Evolutionary conservation across 2,888 invertebrate species (phyloP), one percentile per base, ranked within the genome.

Genomic region (Yponomeuta sedellus): DNA sequence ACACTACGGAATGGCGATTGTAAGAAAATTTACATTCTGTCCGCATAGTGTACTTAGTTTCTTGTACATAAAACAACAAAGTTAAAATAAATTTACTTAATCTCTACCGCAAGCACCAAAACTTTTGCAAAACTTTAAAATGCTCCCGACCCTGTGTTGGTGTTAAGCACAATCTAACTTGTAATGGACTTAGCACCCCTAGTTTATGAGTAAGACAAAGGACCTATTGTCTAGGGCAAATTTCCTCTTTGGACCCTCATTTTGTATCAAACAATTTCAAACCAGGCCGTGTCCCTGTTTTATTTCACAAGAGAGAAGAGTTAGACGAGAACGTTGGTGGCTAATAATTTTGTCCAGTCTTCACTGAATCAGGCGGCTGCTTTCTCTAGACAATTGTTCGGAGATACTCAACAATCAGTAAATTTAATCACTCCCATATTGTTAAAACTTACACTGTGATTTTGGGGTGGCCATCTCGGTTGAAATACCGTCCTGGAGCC

Each of bases 121-220:
- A 52, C 16, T 52, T 52, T 52, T 12, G 44, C 3, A 16, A 16
- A 52, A 52, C 12, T 52, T 16, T 52, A 52, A 52, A 52, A 16
- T 16, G 44, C 44, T 52, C 5, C 44, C 44, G 5, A 52, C 16
- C 44, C 44, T 3, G 44, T 16, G 12, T 16, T 52, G 44, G 44
- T 52, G 44, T 52, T 16, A 16, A 16, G 16, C 44, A 16, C 44
- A 52, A 52, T 16, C 58, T 58, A 58, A 58, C 58, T 58, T 20
- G 58, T 20, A 58, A 58, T 58, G 20, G 8, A 58, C 20, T 58
- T 58, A 22, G 20, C 58, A 58, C 58, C 20, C 20, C 20, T 19
- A 58, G 58, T 58, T 58, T 22, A 58, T 22, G 58, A 58, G 44
- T 52, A 3, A 20, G 10, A 58, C 58, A 58, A 58, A 58, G 58